phyloP scores from a whole-genome alignment of 2,797 vertebrate genomes.

The Intellagama lesueurii region DNA sequence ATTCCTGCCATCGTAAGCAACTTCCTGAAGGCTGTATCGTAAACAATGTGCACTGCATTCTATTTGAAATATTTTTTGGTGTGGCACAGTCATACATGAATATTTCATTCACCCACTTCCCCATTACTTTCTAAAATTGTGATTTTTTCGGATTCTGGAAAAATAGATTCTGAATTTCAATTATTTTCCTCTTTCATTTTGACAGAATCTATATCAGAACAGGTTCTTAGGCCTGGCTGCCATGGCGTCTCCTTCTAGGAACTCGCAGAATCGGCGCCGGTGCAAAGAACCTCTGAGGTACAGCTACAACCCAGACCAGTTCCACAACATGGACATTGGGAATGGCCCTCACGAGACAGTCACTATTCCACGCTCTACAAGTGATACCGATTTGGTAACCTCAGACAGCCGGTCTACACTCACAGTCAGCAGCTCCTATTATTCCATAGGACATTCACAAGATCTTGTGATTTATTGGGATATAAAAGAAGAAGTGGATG shows the following conservation, averaged over 20 bases:
- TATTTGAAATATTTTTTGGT: background rate
- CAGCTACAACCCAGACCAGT: slow-evolving; percentile 89
- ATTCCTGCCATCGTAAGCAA: too few relatives aligned
- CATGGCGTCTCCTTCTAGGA: slow-evolving; percentile 94
- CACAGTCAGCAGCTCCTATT: slow-evolving; percentile 91
- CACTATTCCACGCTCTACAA: slow-evolving; percentile 91
- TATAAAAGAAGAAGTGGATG: slow-evolving; percentile 97
- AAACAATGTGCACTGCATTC: slow-evolving; percentile 1
- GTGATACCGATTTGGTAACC: slow-evolving; percentile 94
- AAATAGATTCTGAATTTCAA: background rate
- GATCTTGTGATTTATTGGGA: slow-evolving; percentile 96
- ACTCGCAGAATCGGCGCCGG: slow-evolving; percentile 88
- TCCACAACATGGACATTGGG: slow-evolving; percentile 84
- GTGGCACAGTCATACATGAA: background rate
- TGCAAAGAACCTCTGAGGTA: slow-evolving; percentile 90
- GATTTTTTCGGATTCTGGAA: background rate
- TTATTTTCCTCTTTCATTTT: slow-evolving; percentile 43
- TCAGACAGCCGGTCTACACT: slow-evolving; percentile 93
- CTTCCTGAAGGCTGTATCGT: too few relatives aligned
- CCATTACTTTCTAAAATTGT: background rate
- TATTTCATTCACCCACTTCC: background rate
- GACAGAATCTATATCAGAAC: slow-evolving; percentile 97
- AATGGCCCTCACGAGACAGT: slow-evolving; percentile 81
- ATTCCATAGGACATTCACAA: slow-evolving; percentile 90
- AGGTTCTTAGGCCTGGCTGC: slow-evolving; percentile 94